Evolutionary conservation across 2,797 vertebrate genomes (phyloP), one percentile per base, ranked within the genome.

Genomic region (Margarornis squamiger): DNA sequence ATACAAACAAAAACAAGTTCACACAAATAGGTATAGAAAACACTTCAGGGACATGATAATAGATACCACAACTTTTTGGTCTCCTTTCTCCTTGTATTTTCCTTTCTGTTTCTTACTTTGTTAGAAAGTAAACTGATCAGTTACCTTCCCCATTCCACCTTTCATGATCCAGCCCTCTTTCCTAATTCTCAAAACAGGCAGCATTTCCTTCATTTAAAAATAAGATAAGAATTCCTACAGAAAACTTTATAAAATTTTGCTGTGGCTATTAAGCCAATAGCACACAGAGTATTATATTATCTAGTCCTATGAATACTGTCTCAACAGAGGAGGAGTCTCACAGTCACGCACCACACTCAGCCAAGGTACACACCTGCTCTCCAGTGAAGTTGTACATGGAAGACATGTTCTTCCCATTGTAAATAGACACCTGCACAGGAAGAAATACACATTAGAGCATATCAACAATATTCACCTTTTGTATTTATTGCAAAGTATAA

Each of bases 361-460:
- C 9, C 59, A 49, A 87, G 72, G 39, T 57, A 55, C 96, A 94
- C 96, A 99, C 99, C 99, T 99, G 99, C 26, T 98, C 98, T 67
- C 99, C 99, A 68, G 99, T 99, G 97, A 99, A 99, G 98, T 99
- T 99, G 92, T 98, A 81, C 97, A 99, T 96, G 23, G 99, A 99
- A 74, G 97, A 97, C 99, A 99, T 99, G 95, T 98, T 99, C 66
- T 57, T 93, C 32, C 99, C 99, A 38, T 99, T 98, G 91, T 99
- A 99, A 97, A 99, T 98, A 86, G 99, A 99, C 93, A 99, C 99
- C 99, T 99, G 94, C 80, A 94, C 0, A 27, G 73, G 70, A 90
- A 89, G 91, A 95, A 95, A 79, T 8, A 52, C 39, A 75, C 12
- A 24, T 72, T 84, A 80, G 26, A 80, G 45, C 24, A 46, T 1